A percentile compares a stretch with the other conserved stretches of the same genome.
Evolutionary conservation across 1,140 invertebrate species (phyloP).

Genomic region (Solenopsis invicta): DNA sequence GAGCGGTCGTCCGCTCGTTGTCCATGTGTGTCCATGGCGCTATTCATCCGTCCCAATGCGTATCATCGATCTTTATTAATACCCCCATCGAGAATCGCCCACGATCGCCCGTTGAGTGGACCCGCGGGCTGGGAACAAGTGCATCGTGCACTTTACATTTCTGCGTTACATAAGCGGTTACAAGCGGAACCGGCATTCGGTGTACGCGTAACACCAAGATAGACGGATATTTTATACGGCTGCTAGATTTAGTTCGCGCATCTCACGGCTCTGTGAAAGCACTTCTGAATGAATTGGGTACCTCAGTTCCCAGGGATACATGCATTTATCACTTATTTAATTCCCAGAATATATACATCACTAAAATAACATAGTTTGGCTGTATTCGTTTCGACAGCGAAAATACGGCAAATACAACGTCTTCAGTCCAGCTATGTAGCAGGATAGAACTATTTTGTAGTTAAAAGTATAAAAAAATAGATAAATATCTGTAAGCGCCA

Average conservation of each 20-base stretch:
- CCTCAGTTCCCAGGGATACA: not conserved
- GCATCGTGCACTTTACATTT: slow-evolving; percentile 50
- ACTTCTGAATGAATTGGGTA: not conserved
- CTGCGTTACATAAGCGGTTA: slow-evolving; percentile 50
- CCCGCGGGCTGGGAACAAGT: slow-evolving; percentile 28
- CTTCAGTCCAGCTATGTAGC: no score
- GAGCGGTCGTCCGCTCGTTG: slow-evolving; percentile 74
- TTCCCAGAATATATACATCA: not conserved
- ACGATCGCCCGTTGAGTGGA: not conserved
- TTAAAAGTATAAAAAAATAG: no score
- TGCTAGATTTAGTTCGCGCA: slow-evolving; percentile 8
- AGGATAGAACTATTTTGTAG: no score
- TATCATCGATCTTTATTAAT: slow-evolving; percentile 55
- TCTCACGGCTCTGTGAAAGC: not conserved
- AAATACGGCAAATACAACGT: no score
- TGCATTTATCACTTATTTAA: not conserved
- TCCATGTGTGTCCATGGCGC: not conserved
- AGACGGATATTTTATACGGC: not conserved
- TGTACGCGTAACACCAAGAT: not conserved
- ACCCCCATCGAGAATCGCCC: not conserved
- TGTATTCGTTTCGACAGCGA: no score
- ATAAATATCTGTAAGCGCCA: no score
- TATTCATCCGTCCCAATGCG: slow-evolving; percentile 26
- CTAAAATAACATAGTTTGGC: no score
- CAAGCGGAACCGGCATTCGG: slow-evolving; percentile 13